Percentiles rank a stretch among this genome's conserved stretches.
Conservation (phyloP, 2,113 vertebrate species). For the Malaclemys terrapin region DNA sequence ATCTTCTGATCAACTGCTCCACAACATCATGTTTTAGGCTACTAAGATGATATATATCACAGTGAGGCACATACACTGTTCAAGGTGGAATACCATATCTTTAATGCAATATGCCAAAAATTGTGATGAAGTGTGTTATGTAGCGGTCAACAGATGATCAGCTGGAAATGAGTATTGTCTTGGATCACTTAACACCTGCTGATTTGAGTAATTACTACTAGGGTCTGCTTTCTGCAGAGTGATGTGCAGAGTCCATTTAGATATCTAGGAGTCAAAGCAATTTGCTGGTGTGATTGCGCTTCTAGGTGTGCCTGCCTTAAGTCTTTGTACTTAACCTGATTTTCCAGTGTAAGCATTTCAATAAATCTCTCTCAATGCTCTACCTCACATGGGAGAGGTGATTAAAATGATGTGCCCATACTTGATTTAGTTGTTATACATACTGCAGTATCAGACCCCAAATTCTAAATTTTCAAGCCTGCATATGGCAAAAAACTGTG, state of each 20-base stretch:
- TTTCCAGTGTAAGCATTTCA: constrained; percentile 30
- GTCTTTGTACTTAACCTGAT: constrained; percentile 23
- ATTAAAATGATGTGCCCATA: neutral
- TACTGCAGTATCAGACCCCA: neutral
- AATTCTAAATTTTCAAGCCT: neutral
- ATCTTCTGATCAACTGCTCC: constrained; percentile 58
- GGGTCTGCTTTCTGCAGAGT: neutral
- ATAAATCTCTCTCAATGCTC: constrained; percentile 19
- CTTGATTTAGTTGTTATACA: constrained; percentile 13
- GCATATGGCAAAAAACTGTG: neutral
- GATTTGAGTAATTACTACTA: constrained; percentile 7
- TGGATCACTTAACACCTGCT: neutral
- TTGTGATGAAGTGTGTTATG: neutral
- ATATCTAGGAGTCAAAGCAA: constrained; percentile 7
- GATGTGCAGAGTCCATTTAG: neutral
- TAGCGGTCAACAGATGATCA: rapidly evolving
- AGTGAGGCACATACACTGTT: neutral
- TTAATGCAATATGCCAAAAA: neutral
- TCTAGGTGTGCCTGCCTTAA: neutral
- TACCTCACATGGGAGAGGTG: constrained; percentile 3
- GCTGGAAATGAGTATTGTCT: neutral
- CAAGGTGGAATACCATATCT: constrained; percentile 7
- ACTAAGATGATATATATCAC: constrained; percentile 34
- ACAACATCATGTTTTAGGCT: constrained; percentile 56
- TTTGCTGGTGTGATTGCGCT: constrained; percentile 27